Evolutionary conservation across 2,797 vertebrate species (phyloP).

Genomic region (Syngnathus acus): DNA sequence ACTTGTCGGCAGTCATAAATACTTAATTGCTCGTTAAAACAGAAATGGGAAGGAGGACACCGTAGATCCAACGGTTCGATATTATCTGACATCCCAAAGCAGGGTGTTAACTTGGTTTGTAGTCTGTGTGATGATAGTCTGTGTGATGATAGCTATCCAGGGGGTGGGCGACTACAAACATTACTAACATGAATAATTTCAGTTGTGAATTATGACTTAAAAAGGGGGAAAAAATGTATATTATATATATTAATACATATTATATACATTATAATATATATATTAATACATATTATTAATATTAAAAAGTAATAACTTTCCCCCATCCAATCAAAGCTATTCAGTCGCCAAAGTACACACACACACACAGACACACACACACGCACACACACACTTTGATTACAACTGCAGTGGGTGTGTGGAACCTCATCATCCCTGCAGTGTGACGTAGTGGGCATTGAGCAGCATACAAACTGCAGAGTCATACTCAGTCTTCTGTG

Average conservation of each 20-base stretch:
- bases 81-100: constrained; percentile 3
- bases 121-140: constrained; percentile 1
- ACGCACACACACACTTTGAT: constrained; percentile 18
- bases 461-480: not conserved
- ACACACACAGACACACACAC: too few species aligned
- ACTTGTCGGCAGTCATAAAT: constrained; percentile 44
- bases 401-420: constrained; percentile 33
- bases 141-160: constrained; percentile 5
- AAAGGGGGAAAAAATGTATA: too few species aligned
- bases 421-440: constrained; percentile 41
- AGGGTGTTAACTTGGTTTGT: constrained; percentile 9
- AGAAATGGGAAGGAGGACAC: constrained; percentile 12
- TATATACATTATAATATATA: too few species aligned
- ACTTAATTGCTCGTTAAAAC: constrained; percentile 53
- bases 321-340: not conserved
- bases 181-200: too few species aligned
- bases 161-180: not conserved
- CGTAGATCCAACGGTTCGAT: constrained; percentile 35
- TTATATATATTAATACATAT: too few species aligned
- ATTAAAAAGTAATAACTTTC: not conserved
- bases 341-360: not conserved
- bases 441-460: constrained; percentile 22
- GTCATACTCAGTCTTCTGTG: constrained; percentile 7
- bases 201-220: too few species aligned
- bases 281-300: too few species aligned